Conservation (phyloP, 92 coral and sea anemone species). For the Siderastrea siderea region DNA sequence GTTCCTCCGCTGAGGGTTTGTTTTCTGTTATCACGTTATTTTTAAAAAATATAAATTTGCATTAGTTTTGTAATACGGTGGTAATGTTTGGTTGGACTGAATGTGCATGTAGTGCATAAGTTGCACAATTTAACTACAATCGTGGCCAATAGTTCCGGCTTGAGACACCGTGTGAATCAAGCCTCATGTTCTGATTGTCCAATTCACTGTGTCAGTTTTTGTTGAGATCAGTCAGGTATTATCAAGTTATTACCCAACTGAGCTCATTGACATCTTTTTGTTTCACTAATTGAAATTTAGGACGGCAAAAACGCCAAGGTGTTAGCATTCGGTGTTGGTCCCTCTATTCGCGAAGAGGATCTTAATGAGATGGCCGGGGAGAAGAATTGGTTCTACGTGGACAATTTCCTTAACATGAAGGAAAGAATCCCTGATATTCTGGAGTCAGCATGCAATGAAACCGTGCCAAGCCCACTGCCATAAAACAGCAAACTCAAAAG, state of each 20-base stretch:
- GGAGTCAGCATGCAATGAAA: not conserved
- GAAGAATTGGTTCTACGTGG: slow-evolving; percentile 48
- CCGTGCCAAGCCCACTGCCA: not conserved
- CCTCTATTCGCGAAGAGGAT: slow-evolving; percentile 38
- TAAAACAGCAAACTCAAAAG: not conserved
- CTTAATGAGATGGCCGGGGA: slow-evolving; percentile 57
- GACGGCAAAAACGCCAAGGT: slow-evolving; percentile 36
- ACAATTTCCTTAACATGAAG: slow-evolving; percentile 20
- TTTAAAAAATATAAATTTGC: too few relatives aligned
- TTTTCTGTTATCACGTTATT: not conserved
- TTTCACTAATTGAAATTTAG: not conserved
- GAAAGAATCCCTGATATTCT: slow-evolving; percentile 30
- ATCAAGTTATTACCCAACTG: too few relatives aligned
- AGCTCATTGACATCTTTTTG: not conserved
- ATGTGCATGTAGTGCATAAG: too few relatives aligned
- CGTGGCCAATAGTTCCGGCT: too few relatives aligned
- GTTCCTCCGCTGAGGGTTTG: slow-evolving; percentile 58
- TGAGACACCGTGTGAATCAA: too few relatives aligned
- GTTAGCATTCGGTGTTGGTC: slow-evolving; percentile 55
- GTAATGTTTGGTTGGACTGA: too few relatives aligned
- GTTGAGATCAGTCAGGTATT: too few relatives aligned
- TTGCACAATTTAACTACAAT: too few relatives aligned
- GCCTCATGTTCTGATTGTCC: too few relatives aligned
- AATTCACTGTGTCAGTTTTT: too few relatives aligned
- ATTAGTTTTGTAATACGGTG: too few relatives aligned